Evolutionary conservation across 35 echinoderm and acorn worm species (phyloP), one percentile per base, ranked within the genome.

Genomic region (Acanthaster planci): DNA sequence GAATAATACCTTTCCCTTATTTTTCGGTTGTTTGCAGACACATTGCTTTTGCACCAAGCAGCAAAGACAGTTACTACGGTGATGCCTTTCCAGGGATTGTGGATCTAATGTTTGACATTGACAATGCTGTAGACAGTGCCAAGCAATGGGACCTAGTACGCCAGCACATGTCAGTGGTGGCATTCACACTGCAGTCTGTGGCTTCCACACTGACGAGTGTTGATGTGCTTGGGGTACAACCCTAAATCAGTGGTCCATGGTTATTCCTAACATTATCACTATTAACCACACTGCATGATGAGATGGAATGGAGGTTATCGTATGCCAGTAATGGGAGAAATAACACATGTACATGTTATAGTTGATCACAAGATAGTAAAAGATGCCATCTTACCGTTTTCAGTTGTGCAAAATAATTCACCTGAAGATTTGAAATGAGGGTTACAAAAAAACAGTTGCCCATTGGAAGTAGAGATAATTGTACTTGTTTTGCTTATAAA

Each of bases 1-100:
- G 23, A 6, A n/a, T 18, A 18, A 53, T 55, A 5, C 5, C 54
- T 26, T 2, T 82, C 21, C 22, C 32, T 53, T 54, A n/a, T 27
- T 52, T 52, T 19, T 84, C 29, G 82, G n/a, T n/a, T 88, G n/a
- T 38, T 47, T 44, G 15, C 67, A 97, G 94, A 84, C 94, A 97
- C 57, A 44, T 97, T n/a, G 87, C 90, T 5, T 97, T 92, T 90
- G 94, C 94, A 35, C 94, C 94, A 19, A 97, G 94, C 87, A 92
- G 94, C 55, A 92, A 88, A 55, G 52, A 97, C 53, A 51, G 51
- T 23, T 97, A 97, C 64, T 80, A 47, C 44, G 94, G 90, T 22
- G 90, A 92, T 52, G 87, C 90, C 5, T 97, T 97, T 55, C 94
- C 94, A 2, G 94, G 94, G 17, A 86, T 97, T 17, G 64, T 81